phyloP scores from a whole-genome alignment of 2,888 invertebrate species.

The Acanthopleura granulata region DNA sequence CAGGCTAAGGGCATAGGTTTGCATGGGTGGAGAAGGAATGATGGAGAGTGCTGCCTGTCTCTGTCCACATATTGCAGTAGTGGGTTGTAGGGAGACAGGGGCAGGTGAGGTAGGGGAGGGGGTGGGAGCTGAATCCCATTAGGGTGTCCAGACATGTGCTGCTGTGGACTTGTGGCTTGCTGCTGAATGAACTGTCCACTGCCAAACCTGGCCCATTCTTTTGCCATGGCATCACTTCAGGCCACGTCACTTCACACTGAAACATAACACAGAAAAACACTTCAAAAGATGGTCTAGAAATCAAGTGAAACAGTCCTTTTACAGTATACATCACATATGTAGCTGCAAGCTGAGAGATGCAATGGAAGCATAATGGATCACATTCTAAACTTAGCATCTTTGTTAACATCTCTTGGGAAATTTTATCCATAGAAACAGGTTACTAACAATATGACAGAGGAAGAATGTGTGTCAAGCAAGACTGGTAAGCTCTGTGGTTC shows the following conservation, averaged over 20 bases:
- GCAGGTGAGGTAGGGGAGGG: neutral
- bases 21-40: neutral
- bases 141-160: neutral
- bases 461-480: no score
- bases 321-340: no score
- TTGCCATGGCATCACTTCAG: constrained; percentile 7
- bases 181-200: constrained; percentile 4
- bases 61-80: neutral
- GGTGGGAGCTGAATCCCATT: neutral
- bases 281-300: no score
- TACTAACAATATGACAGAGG: no score
- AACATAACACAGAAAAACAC: neutral
- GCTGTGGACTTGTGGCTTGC: neutral
- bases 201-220: constrained; percentile 10
- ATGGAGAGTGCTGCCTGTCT: constrained; percentile 2
- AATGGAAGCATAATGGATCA: no score
- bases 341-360: no score
- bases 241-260: neutral
- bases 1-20: neutral
- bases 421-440: no score
- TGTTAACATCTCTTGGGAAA: no score
- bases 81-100: neutral
- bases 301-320: no score
- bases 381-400: no score
- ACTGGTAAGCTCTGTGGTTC: no score